phyloP scores from a whole-genome alignment of 2,113 vertebrate species.

The Dicaeum eximium region DNA sequence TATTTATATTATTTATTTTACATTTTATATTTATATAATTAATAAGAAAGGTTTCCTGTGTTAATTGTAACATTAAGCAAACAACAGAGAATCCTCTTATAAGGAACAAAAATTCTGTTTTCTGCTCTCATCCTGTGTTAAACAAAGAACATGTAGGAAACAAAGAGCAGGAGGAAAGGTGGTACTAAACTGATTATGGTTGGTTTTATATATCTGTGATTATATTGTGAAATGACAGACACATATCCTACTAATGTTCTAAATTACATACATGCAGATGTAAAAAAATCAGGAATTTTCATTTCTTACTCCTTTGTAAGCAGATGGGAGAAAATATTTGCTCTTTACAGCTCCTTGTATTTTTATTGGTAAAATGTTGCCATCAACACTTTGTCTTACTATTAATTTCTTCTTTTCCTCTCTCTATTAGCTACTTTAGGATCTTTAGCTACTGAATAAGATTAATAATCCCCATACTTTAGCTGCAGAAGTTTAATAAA shows the following conservation, averaged over 20 bases:
- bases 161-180: not conserved
- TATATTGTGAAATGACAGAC: not conserved
- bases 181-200: not conserved
- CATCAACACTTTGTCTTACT: not conserved
- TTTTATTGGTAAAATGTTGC: constrained; percentile 12
- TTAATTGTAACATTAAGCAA: not conserved
- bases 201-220: not conserved
- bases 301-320: not conserved
- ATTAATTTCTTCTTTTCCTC: constrained; percentile 18
- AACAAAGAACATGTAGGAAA: not conserved
- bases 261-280: not conserved
- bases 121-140: not conserved
- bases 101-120: not conserved
- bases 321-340: not conserved
- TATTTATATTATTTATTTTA: not conserved
- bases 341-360: not conserved
- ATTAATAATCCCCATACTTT: constrained; percentile 48
- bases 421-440: constrained; percentile 25
- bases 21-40: not conserved
- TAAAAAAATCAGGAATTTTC: not conserved
- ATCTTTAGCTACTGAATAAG: constrained; percentile 40
- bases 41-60: not conserved
- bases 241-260: not conserved
- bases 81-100: not conserved
- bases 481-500: constrained; percentile 53